phyloP scores from a whole-genome alignment of 2,888 invertebrate genomes.

The Rhopalosiphum nymphaeae region DNA sequence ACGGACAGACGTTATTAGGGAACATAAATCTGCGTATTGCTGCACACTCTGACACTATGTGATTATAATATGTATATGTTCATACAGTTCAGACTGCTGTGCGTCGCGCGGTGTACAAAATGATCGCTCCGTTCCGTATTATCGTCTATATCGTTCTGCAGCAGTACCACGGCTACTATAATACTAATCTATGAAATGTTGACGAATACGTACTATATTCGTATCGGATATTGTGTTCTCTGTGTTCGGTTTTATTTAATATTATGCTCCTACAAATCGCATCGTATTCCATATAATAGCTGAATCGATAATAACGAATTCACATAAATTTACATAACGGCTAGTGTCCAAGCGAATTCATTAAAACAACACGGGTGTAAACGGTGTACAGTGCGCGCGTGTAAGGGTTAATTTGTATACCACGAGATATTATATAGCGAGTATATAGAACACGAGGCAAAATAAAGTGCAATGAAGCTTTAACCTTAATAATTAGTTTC shows the following conservation, averaged over 20 bases:
- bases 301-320: neutral
- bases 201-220: neutral
- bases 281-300: neutral
- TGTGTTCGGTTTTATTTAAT: neutral
- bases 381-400: neutral
- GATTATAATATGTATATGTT: neutral
- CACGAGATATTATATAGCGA: neutral
- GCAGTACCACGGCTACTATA: neutral
- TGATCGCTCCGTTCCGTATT: neutral
- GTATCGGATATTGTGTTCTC: neutral
- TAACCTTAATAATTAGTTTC: constrained; percentile 5
- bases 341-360: neutral
- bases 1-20: neutral
- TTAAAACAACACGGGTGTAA: neutral
- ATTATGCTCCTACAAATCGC: neutral
- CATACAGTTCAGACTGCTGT: neutral
- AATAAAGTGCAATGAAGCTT: neutral
- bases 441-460: neutral
- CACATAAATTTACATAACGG: neutral
- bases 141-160: neutral
- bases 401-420: neutral
- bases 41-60: neutral
- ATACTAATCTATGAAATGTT: neutral
- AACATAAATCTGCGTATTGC: neutral
- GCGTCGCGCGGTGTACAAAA: neutral